phyloP scores from a whole-genome alignment of 1,140 invertebrate genomes.

The Conopomorpha cramerella region DNA sequence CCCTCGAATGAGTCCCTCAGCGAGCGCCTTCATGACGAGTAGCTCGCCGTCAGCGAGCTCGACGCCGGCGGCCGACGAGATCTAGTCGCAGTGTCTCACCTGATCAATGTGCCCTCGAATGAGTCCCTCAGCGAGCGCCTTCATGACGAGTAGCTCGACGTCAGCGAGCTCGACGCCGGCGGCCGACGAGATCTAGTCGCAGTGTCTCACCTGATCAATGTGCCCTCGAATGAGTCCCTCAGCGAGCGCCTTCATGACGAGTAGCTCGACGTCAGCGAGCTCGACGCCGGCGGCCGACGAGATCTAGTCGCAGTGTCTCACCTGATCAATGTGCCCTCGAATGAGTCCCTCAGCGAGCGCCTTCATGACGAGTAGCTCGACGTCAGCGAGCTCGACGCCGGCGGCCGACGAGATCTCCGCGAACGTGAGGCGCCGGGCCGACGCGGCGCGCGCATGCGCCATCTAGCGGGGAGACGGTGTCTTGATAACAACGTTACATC shows the following conservation, averaged over 20 bases:
- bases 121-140: not conserved
- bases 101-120: constrained; percentile 97
- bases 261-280: constrained; percentile 86
- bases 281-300: constrained; percentile 55
- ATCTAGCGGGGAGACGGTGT: constrained; percentile 41
- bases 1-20: constrained; percentile 39
- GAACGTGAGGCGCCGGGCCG: constrained; percentile 84
- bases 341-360: constrained; percentile 94
- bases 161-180: not conserved
- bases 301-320: constrained; percentile 30
- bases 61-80: not conserved
- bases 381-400: constrained; percentile 79
- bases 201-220: constrained; percentile 85
- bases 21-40: not conserved
- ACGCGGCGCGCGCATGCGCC: constrained; percentile 75
- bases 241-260: constrained; percentile 98
- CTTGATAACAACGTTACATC: not conserved
- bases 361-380: constrained; percentile 97
- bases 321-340: constrained; percentile 94
- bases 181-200: not conserved
- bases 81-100: constrained; percentile 53
- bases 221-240: constrained; percentile 89
- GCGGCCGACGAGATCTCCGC: constrained; percentile 88
- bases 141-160: not conserved
- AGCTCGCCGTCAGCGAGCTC: not conserved